Evolutionary conservation across 2,113 vertebrate genomes (phyloP).

Genomic region (Neopipo cinnamomea): DNA sequence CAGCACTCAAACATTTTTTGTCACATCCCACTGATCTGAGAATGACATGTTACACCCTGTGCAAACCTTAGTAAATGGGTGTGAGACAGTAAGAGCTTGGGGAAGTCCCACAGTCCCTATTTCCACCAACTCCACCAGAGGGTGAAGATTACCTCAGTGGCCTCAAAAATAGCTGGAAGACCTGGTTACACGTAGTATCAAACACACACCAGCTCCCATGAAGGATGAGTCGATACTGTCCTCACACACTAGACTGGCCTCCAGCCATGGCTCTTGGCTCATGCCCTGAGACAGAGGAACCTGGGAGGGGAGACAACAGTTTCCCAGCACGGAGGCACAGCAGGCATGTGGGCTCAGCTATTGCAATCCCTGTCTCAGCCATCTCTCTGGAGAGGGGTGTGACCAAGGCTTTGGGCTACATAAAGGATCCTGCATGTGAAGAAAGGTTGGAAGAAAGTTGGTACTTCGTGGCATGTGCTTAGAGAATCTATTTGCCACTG

Average conservation of each 20-base stretch:
- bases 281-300: background rate
- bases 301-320: background rate
- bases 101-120: background rate
- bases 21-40: background rate
- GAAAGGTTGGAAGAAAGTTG: background rate
- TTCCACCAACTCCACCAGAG: background rate
- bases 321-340: background rate
- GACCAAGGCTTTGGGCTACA: background rate
- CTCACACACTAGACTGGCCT: background rate
- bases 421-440: background rate
- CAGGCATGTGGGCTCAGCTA: background rate
- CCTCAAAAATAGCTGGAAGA: background rate
- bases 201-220: background rate
- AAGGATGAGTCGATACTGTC: background rate
- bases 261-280: no score
- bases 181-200: background rate
- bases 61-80: background rate
- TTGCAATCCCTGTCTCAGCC: background rate
- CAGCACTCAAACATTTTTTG: background rate
- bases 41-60: background rate
- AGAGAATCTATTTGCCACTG: background rate
- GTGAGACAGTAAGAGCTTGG: background rate
- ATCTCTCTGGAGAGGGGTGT: background rate
- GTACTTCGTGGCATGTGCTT: background rate
- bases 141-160: background rate